Percentiles rank a stretch among this genome's conserved stretches.
These are phyloP conservation scores for Diogma glabrata DNA, from an alignment of 2,888 invertebrate species.

Conservation along the genomic window DNA sequence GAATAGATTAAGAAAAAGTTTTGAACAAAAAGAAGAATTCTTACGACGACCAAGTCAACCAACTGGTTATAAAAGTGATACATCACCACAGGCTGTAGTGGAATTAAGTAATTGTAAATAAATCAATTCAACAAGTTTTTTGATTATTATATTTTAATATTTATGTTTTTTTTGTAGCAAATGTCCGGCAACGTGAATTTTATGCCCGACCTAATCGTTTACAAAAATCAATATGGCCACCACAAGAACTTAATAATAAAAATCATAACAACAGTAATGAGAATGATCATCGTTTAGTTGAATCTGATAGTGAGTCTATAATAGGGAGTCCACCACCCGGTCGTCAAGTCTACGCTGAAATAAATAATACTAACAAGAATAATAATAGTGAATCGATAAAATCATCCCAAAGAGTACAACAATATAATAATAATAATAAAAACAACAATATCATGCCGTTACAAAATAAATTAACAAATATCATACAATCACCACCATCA, in stretches of 20 bases:
- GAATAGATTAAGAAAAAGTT: slow-evolving; percentile 67
- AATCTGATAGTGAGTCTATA: neutral
- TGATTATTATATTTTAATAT: neutral
- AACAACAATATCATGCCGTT: slow-evolving; percentile 5
- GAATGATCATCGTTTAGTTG: neutral
- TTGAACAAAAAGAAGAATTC: slow-evolving; percentile 85
- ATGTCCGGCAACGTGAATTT: slow-evolving; percentile 58
- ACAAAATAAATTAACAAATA: slow-evolving; percentile 9
- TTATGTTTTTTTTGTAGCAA: slow-evolving; percentile 6
- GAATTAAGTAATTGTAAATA: slow-evolving; percentile 4
- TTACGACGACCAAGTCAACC: slow-evolving; percentile 61
- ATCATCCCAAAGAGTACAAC: neutral
- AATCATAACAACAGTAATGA: slow-evolving; percentile 7
- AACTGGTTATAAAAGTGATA: slow-evolving; percentile 42
- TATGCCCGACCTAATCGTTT: slow-evolving; percentile 69
- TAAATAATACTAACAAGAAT: too few relatives aligned
- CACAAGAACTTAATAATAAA: slow-evolving; percentile 24
- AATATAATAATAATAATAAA: neutral
- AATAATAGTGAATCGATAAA: neutral
- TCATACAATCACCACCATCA: slow-evolving; percentile 6
- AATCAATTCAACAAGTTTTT: neutral
- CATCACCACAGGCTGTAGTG: neutral
- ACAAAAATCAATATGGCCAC: slow-evolving; percentile 61
- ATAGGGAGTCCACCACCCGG: neutral
- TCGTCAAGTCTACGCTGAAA: too few relatives aligned